Percentiles rank a stretch among this genome's conserved stretches.
phyloP scores from a whole-genome alignment of 2,113 vertebrate species.

The Cryptoleucopteryx plumbea region DNA sequence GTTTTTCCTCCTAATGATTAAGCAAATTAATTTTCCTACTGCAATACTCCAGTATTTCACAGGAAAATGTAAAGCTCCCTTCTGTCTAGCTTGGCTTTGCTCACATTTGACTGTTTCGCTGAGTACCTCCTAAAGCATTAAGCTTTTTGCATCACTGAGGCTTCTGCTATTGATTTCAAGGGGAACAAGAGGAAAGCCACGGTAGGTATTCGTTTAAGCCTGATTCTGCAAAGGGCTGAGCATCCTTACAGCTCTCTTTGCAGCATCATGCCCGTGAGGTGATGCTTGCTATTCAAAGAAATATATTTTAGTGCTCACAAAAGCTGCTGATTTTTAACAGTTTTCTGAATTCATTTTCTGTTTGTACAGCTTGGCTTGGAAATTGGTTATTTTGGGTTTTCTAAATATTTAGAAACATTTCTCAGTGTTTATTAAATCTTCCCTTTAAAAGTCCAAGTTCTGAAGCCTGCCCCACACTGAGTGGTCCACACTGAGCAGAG shows the following conservation, averaged over 20 bases:
- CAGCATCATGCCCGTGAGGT: neutral
- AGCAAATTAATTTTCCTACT: constrained; percentile 28
- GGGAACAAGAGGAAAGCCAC: neutral
- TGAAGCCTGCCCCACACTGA: neutral
- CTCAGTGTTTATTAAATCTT: constrained; percentile 55
- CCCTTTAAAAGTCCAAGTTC: neutral
- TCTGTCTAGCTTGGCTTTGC: constrained; percentile 10
- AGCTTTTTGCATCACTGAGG: constrained; percentile 26
- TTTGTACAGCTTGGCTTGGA: constrained; percentile 20
- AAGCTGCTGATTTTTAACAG: constrained; percentile 29
- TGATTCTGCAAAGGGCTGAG: neutral
- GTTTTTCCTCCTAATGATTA: neutral
- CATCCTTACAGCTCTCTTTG: neutral
- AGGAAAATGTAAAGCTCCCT: neutral
- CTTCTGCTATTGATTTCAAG: constrained; percentile 7
- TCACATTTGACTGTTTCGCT: neutral
- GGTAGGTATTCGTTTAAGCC: neutral
- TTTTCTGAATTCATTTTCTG: constrained; percentile 14
- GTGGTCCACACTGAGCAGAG: neutral
- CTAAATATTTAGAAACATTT: constrained; percentile 55
- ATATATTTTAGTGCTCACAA: neutral
- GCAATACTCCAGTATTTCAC: neutral
- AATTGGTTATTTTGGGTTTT: constrained; percentile 29
- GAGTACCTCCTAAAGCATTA: neutral
- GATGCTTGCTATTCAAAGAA: neutral